These are phyloP conservation scores for Nycticorax nycticorax DNA, from an alignment of 2,113 vertebrate genomes.

Conservation along the genomic window DNA sequence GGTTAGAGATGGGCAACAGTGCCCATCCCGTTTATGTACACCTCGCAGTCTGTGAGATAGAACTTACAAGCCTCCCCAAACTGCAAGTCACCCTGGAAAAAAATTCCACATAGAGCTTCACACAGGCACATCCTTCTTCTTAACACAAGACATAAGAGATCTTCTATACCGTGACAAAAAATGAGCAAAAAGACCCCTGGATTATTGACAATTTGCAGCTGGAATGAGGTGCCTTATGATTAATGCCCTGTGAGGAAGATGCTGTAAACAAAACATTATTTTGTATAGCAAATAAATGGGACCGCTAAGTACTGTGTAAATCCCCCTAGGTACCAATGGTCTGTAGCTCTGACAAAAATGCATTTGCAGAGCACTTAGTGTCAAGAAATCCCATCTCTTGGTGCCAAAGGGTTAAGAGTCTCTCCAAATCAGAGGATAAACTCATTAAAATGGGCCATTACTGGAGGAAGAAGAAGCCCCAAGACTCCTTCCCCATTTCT, in stretches of 20 bases:
- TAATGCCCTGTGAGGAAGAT: slow-evolving; percentile 50
- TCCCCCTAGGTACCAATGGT: slow-evolving; percentile 46
- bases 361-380: slow-evolving; percentile 60
- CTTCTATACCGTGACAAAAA: slow-evolving; percentile 10
- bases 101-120: background rate
- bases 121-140: background rate
- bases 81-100: background rate
- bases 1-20: background rate
- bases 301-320: slow-evolving; percentile 70
- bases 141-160: background rate
- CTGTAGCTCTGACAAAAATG: slow-evolving; percentile 62
- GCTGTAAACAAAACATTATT: slow-evolving; percentile 69
- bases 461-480: slow-evolving; percentile 29
- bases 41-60: background rate
- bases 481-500: slow-evolving; percentile 28
- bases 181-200: background rate
- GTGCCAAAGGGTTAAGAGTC: slow-evolving; percentile 69
- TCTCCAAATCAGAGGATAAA: slow-evolving; percentile 67
- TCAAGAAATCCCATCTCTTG: slow-evolving; percentile 69
- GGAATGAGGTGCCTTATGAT: slow-evolving; percentile 54
- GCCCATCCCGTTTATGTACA: background rate
- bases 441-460: slow-evolving; percentile 70
- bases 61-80: slow-evolving; percentile 22
- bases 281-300: slow-evolving; percentile 75
- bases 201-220: slow-evolving; percentile 51